These are phyloP conservation scores for Myioborus melanocephalus DNA, from an alignment of 2,797 vertebrate species.

Conservation along the genomic window DNA sequence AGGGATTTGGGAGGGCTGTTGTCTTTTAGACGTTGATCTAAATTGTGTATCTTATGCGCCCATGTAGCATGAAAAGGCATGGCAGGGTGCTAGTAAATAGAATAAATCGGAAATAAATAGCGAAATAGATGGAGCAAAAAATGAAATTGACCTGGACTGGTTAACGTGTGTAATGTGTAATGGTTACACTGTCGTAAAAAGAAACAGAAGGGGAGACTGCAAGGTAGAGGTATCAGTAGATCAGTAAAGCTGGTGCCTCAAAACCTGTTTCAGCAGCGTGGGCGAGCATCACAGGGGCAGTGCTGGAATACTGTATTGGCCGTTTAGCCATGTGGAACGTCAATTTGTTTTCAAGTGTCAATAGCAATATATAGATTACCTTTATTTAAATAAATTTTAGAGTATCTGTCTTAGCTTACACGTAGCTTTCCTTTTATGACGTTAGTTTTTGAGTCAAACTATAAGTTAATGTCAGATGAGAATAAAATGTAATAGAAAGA, in stretches of 20 bases:
- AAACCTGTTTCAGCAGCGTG: not conserved
- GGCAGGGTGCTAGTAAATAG: not conserved
- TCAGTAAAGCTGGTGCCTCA: not conserved
- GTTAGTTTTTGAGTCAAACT: not conserved
- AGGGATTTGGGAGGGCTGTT: conserved; percentile 37
- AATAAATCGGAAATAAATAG: not conserved
- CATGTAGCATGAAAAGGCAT: not conserved
- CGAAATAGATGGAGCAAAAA: not conserved
- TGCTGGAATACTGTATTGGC: not conserved
- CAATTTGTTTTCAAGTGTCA: not conserved
- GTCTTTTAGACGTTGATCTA: not conserved
- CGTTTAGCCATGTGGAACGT: accelerated
- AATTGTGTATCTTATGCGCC: not conserved
- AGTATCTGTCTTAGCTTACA: not conserved
- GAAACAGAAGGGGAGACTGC: not conserved
- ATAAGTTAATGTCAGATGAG: not conserved
- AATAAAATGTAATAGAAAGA: not conserved
- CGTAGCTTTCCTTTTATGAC: not conserved
- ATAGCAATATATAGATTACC: not conserved
- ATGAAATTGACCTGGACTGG: not conserved
- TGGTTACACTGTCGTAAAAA: not conserved
- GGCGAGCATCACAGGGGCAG: not conserved
- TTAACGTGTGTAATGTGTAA: not conserved
- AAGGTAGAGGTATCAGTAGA: not conserved
- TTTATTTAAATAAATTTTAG: not conserved